Conservation (phyloP, 1,140 invertebrate species). For the Gryon sp. region DNA sequence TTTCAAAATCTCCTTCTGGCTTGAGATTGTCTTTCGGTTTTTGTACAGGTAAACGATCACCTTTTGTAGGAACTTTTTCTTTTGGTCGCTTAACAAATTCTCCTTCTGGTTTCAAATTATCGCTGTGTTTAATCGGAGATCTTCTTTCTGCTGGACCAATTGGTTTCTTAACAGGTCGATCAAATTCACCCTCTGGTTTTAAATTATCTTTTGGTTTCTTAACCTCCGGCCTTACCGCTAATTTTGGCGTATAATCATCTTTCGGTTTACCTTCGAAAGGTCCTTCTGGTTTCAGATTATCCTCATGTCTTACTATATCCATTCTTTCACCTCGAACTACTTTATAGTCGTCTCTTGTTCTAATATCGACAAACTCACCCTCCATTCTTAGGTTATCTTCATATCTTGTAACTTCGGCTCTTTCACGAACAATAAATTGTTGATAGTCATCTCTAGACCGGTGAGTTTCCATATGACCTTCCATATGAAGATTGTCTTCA, state of each 20-base stretch:
- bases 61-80: constrained; percentile 78
- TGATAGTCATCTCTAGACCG: constrained; percentile 73
- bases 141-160: constrained; percentile 80
- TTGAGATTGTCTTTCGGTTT: constrained; percentile 80
- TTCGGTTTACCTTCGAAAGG: constrained; percentile 83
- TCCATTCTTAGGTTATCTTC: constrained; percentile 82
- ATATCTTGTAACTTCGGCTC: constrained; percentile 69
- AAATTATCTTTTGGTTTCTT: constrained; percentile 80
- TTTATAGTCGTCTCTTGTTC: constrained; percentile 80
- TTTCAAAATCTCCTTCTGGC: constrained; percentile 65
- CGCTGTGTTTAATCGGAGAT: constrained; percentile 73
- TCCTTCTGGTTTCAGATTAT: constrained; percentile 85
- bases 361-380: constrained; percentile 80
- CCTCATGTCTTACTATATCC: constrained; percentile 81
- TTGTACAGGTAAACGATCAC: constrained; percentile 73
- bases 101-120: neutral
- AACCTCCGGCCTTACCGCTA: constrained; percentile 69
- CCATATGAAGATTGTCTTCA: constrained; percentile 83
- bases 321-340: constrained; percentile 82
- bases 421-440: constrained; percentile 61
- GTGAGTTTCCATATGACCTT: constrained; percentile 80
- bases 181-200: constrained; percentile 83
- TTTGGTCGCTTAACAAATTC: constrained; percentile 75
- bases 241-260: constrained; percentile 76
- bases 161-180: constrained; percentile 72